These are phyloP conservation scores for Jordanella pulchra DNA, from an alignment of 2,797 vertebrate species.

Conservation along the genomic window DNA sequence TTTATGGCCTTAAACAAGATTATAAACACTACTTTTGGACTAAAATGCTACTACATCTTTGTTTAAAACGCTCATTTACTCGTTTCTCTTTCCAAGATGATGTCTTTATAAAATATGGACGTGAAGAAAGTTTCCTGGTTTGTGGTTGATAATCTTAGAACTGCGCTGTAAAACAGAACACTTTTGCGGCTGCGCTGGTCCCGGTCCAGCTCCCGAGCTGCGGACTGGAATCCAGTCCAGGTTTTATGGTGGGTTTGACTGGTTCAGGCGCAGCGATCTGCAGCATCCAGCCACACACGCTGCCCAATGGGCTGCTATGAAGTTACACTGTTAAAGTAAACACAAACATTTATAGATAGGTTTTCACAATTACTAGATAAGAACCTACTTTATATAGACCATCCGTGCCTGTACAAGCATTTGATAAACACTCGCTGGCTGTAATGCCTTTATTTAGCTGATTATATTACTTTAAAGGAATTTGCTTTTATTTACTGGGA, in stretches of 20 bases:
- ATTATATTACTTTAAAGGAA: not conserved
- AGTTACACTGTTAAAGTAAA: slow-evolving; percentile 65
- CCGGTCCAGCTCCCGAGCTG: slow-evolving; percentile 9
- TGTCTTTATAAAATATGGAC: no score
- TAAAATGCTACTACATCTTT: not conserved
- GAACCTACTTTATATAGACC: slow-evolving; percentile 42
- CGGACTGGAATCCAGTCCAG: slow-evolving; percentile 66
- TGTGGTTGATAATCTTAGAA: not conserved
- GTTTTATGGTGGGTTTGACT: slow-evolving; percentile 63
- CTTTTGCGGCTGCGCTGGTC: not conserved
- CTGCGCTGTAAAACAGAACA: not conserved
- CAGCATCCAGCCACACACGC: slow-evolving; percentile 76
- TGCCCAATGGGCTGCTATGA: slow-evolving; percentile 51
- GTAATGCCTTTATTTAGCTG: slow-evolving; percentile 37
- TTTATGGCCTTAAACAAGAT: not conserved
- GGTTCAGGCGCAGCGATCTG: slow-evolving; percentile 57
- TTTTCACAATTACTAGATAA: slow-evolving; percentile 40
- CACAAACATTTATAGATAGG: slow-evolving; percentile 61
- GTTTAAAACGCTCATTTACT: not conserved
- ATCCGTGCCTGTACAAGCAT: slow-evolving; percentile 12
- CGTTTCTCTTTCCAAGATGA: no score
- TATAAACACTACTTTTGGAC: not conserved
- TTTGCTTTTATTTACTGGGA: not conserved
- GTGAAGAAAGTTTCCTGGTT: not conserved
- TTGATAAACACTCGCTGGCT: slow-evolving; percentile 9